Percentiles rank a stretch among this genome's conserved stretches.
Evolutionary conservation across 2,113 vertebrate species (phyloP).

Genomic region (Corythornis vintsioides): DNA sequence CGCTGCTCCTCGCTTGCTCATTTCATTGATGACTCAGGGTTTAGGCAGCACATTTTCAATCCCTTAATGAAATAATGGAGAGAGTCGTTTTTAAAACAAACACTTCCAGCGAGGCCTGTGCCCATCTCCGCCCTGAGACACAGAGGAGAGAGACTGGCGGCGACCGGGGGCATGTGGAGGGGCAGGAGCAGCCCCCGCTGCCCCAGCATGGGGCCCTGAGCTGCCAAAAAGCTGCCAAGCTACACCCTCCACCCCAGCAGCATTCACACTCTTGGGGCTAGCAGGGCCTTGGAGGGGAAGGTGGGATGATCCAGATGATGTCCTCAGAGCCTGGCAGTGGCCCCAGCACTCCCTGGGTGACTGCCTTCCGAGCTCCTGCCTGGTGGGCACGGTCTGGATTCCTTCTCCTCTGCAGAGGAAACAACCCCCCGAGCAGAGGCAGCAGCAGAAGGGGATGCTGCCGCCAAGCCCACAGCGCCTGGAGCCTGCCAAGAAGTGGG

Average conservation of each 20-base stretch:
- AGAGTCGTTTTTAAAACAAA: conserved; percentile 34
- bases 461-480: background rate
- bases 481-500: background rate
- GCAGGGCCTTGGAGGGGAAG: background rate
- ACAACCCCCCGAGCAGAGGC: background rate
- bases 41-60: conserved; percentile 44
- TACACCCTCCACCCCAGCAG: background rate
- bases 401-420: background rate
- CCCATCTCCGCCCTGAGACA: background rate
- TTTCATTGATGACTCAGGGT: conserved; percentile 61
- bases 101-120: background rate
- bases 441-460: background rate
- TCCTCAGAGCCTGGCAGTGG: background rate
- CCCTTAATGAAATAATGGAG: conserved; percentile 63
- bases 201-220: accelerated
- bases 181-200: background rate
- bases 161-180: background rate
- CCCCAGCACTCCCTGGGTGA: accelerated
- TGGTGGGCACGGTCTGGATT: accelerated
- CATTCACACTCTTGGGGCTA: accelerated
- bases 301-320: background rate
- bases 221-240: background rate
- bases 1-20: conserved; percentile 23
- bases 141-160: accelerated
- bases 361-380: accelerated